Evolutionary conservation across 2,888 invertebrate species (phyloP), one percentile per base, ranked within the genome.

Genomic region (Epinotia bilunana): DNA sequence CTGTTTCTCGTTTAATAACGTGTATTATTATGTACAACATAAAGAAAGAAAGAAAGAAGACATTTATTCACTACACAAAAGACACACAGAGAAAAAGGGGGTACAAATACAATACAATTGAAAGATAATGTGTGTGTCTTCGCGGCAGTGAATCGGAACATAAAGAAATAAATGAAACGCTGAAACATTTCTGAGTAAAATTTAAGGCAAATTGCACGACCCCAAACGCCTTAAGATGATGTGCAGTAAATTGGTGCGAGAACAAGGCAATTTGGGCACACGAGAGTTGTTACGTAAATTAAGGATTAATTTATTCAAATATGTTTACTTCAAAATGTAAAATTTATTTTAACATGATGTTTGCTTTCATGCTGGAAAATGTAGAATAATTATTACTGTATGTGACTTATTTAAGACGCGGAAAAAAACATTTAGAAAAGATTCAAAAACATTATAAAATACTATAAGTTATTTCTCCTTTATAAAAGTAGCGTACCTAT

Each of bases 181-280:
- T 16, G 13, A 4, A 13, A 20, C 2, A 33, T 57, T 67, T 39
- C 57, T 67, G 39, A 57, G 65, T 33, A 33, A 67, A 67, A 39
- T 57, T 39, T 11, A 60, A 46, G 39, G 23, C 58, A 46, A 69
- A 20, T n/a, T 69, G 23, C 53, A 60, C 64, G 23, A 70, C 60
- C 70, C 71, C 70, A 74, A 74, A 71, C 60, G 58, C 33, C 53
- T 64, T 71, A 63, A 69, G 55, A 69, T 69, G 74, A 74, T 71
- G 58, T 53, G 70, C 70, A 60, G 70, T 70, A 65, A 74, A 70
- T 74, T 74, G 63, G 43, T 64, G 43, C 16, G 60, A 23, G 69
- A 74, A 70, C 49, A 63, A 73, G 61, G 68, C 49, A 74, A 70
- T 74, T 70, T 68, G 49, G 33, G 74, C 16, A 69, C 63, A 58